Base-by-base conservation (phyloP, 2,888 invertebrate genomes). In the Bimastos eiseni region DNA sequence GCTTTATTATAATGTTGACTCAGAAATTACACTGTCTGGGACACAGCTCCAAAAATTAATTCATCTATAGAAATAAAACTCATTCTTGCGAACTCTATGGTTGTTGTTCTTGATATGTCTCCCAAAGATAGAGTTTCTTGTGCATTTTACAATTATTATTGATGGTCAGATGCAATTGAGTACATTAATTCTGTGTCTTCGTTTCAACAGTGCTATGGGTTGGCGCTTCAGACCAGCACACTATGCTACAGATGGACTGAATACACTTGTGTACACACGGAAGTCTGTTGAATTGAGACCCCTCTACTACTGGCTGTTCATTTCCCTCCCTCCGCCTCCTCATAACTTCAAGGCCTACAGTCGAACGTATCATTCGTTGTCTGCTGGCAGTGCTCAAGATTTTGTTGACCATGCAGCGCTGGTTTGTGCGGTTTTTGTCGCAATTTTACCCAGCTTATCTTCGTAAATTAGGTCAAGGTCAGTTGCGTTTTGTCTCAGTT, bases 271-370 rank as follows among this genome's bases (percentile, higher is more conserved):
- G 5, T 90, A 90, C 84, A 84, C 70, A 24, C 36, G 24, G n/a
- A 83, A 90, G 33, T n/a, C 70, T 36, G 38, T 83, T 30, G 90
- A 90, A 70, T n/a, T 83, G 4, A 33, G 90, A 19, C 90, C 90
- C 33, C 84, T 90, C 70, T 90, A 90, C 90, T 38, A 38, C 38
- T 90, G 90, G 90, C 38, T 90, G 24, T 41, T n/a, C n/a, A 90
- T 90, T 36, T 83, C 90, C 38, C 44, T 90, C 34, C 90, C 90
- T 83, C 37, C 90, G 17, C 70, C 38, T 4, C 90, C 90, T 83
- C 37, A 21, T 34, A 83, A 90, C 44, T 83, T 90, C 41, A 86
- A 86, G 86, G 86, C 36, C 34, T 86, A 86, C 86, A 86, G 86
- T 86, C 86, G 86, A 70, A n/a, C 70, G 30, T 70, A 70, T 70